phyloP scores from a whole-genome alignment of 64 coral and sea anemone species.

The Montipora sp. region DNA sequence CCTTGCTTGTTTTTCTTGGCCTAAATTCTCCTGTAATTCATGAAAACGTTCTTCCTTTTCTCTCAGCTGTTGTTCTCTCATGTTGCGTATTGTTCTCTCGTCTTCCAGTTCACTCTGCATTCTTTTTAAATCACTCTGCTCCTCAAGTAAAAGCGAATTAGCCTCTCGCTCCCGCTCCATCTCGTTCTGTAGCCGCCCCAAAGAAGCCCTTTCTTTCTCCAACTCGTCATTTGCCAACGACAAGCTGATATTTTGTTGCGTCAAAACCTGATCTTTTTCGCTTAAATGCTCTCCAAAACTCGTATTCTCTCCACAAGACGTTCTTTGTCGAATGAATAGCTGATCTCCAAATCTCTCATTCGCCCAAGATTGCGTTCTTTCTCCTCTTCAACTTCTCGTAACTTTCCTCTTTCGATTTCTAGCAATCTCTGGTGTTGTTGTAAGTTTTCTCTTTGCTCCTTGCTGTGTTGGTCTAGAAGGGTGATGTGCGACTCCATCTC shows the following conservation, averaged over 20 bases:
- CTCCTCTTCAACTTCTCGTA: constrained; percentile 8
- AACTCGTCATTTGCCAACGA: constrained; percentile 63
- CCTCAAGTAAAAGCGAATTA: constrained; percentile 33
- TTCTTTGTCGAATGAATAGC: constrained; percentile 1
- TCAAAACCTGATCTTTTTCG: constrained; percentile 31
- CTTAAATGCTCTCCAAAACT: neutral
- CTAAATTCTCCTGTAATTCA: constrained; percentile 50
- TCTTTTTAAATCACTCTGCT: constrained; percentile 68
- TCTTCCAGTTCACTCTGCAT: constrained; percentile 68
- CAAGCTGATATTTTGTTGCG: constrained; percentile 48
- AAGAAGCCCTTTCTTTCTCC: constrained; percentile 32
- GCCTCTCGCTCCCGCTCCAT: constrained; percentile 70
- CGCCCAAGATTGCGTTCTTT: constrained; percentile 7
- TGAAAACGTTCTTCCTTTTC: constrained; percentile 70
- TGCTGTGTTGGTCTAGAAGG: constrained; percentile 86
- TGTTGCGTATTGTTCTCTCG: constrained; percentile 53
- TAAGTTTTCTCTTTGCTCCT: constrained; percentile 76
- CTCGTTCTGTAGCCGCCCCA: constrained; percentile 69
- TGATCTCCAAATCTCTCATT: constrained; percentile 20
- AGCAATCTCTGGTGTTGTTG: constrained; percentile 78
- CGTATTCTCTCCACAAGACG: constrained; percentile 1
- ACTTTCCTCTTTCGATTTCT: constrained; percentile 75
- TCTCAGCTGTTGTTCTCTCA: constrained; percentile 71
- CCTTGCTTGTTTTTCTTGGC: constrained; percentile 53
- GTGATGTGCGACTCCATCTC: constrained; percentile 85